phyloP scores from a whole-genome alignment of 2,797 vertebrate species.

The Otus scops region DNA sequence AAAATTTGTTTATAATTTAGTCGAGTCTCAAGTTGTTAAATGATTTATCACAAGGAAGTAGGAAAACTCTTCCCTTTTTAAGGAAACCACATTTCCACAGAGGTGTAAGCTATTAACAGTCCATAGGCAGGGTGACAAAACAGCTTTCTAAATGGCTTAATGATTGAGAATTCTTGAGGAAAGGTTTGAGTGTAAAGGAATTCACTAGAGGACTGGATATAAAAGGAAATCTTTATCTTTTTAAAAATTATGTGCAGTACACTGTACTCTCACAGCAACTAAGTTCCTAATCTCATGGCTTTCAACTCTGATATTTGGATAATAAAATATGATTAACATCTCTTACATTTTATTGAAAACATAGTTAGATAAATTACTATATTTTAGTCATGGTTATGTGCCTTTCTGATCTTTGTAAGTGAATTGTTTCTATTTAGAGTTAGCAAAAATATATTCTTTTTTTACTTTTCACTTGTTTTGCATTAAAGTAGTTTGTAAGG shows the following conservation, averaged over 20 bases:
- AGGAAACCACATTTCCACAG: not conserved
- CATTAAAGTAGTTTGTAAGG: not conserved
- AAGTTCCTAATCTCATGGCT: not conserved
- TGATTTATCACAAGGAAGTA: not conserved
- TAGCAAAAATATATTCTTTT: not conserved
- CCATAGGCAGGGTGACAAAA: not conserved
- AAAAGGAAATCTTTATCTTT: not conserved
- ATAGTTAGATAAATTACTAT: not conserved
- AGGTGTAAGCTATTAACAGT: not conserved
- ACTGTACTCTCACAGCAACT: not conserved
- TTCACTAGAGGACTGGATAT: not conserved
- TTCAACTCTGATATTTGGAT: not conserved
- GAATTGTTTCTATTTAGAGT: not conserved
- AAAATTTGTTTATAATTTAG: not conserved
- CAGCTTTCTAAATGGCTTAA: not conserved
- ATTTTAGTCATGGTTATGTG: not conserved
- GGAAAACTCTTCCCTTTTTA: not conserved
- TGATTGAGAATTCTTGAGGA: not conserved
- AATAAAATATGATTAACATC: not conserved
- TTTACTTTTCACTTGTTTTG: not conserved
- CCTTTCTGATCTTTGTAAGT: not conserved
- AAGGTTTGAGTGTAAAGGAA: not conserved
- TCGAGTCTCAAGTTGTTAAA: not conserved
- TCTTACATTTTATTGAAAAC: not conserved
- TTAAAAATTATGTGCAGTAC: not conserved